These are phyloP conservation scores for Andrena trimmerana DNA, from an alignment of 2,888 invertebrate genomes.

Conservation along the genomic window DNA sequence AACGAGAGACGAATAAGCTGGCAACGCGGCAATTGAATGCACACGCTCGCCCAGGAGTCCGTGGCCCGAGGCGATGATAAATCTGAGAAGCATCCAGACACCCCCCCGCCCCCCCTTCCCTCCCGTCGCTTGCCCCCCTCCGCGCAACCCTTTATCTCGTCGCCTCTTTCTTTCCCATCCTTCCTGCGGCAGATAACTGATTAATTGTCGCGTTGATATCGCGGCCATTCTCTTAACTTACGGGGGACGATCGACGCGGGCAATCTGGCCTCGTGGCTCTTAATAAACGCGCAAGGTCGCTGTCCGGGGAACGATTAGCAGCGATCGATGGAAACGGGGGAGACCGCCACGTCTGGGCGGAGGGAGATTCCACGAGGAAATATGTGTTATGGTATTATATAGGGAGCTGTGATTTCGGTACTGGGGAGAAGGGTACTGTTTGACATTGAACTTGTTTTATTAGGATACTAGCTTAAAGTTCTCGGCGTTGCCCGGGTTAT, in stretches of 20 bases:
- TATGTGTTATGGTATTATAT: no score
- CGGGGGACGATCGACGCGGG: neutral
- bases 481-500: no score
- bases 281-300: neutral
- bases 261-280: neutral
- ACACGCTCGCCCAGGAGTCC: constrained; percentile 62
- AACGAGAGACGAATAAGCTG: constrained; percentile 73
- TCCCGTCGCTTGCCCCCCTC: neutral
- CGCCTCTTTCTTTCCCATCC: constrained; percentile 19
- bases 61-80: constrained; percentile 70
- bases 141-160: constrained; percentile 8
- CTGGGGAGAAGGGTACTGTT: no score
- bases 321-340: neutral
- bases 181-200: constrained; percentile 28
- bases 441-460: no score
- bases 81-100: constrained; percentile 67
- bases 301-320: neutral
- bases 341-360: no score
- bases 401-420: no score
- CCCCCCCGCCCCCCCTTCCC: constrained; percentile 15
- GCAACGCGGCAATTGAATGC: constrained; percentile 72
- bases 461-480: no score
- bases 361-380: no score
- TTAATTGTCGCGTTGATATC: constrained; percentile 53
- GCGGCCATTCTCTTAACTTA: constrained; percentile 34